Percentiles rank a stretch among this genome's conserved stretches.
Conservation (phyloP, 2,888 invertebrate genomes). For the Lepetodrilus schrolli region DNA sequence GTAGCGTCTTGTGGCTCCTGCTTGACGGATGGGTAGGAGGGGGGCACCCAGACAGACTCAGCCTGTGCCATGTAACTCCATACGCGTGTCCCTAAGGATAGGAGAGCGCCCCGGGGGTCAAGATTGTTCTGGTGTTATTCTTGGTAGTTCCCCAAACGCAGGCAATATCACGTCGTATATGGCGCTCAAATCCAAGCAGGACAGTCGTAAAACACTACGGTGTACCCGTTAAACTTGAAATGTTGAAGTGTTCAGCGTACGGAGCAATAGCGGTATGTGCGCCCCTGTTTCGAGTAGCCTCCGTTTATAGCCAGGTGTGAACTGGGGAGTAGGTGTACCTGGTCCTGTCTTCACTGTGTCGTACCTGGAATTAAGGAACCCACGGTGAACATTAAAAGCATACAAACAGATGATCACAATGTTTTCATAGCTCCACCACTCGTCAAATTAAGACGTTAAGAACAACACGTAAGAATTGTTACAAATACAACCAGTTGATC, state of each 20-base stretch:
- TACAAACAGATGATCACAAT: not conserved
- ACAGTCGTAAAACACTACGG: not conserved
- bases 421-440: slow-evolving; percentile 14
- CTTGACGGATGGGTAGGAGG: slow-evolving; percentile 29
- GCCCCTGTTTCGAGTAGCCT: not conserved
- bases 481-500: not conserved
- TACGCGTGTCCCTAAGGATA: slow-evolving; percentile 20
- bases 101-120: not conserved
- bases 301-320: not conserved
- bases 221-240: not conserved
- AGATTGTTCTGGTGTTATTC: no score
- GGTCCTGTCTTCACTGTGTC: slow-evolving; percentile 17
- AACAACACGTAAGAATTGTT: not conserved
- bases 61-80: slow-evolving; percentile 34
- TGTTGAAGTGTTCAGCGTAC: not conserved
- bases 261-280: no score
- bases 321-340: not conserved
- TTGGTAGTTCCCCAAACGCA: no score
- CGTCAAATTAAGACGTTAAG: not conserved
- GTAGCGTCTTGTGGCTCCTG: slow-evolving; percentile 18
- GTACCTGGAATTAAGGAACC: slow-evolving; percentile 13
- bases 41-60: slow-evolving; percentile 28
- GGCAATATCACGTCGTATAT: not conserved
- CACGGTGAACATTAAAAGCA: slow-evolving; percentile 9
- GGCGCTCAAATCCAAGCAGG: not conserved